Evolutionary conservation across 2,888 invertebrate species (phyloP), one percentile per base, ranked within the genome.

Genomic region (Phyto melanocephala): DNA sequence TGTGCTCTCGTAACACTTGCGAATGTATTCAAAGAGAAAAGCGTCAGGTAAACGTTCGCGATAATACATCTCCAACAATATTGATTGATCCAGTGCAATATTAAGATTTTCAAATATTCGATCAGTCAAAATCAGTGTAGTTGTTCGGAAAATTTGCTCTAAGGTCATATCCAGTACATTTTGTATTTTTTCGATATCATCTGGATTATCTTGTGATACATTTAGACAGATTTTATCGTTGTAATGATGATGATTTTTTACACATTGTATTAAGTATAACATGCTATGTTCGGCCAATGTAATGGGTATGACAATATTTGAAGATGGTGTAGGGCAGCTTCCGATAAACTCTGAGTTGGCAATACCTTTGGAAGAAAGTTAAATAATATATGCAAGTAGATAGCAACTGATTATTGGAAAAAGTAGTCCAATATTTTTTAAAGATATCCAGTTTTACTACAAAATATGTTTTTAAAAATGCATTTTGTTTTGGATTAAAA

Each of bases 1-100:
- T 0, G 88, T 86, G 4, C 93, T 92, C 20, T 91, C 90, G 81
- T 92, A 92, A 0, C 93, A 92, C 76, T 93, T 92, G 0, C 91
- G 91, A 1, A 95, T 92, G 10, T 95, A 90, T 83, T 92, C 92
- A 63, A 92, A 92, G n/a, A 95, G 88, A 85, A 94, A 94, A 0
- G 93, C 93, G 37, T 93, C 92, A 0, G 94, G 94, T 10, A 95
- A 90, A 56, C 92, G 92, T 85, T 94, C 93, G 68, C 92, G 92
- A 47, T 94, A 91, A 60, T 95, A 90, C 42, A 93, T 93, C 75
- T 93, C 92, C 6, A 95, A 90, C 22, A 95, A 90, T 1, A 93
- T 92, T 0, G 94, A 93, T 56, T 90, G 90, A 79, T 91, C 90
- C 40, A 90, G 74, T 2, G 87, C 86, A 45, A 82, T 85, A 60